These are phyloP conservation scores for Zapornia atra DNA, from an alignment of 2,113 vertebrate genomes.

Conservation along the genomic window DNA sequence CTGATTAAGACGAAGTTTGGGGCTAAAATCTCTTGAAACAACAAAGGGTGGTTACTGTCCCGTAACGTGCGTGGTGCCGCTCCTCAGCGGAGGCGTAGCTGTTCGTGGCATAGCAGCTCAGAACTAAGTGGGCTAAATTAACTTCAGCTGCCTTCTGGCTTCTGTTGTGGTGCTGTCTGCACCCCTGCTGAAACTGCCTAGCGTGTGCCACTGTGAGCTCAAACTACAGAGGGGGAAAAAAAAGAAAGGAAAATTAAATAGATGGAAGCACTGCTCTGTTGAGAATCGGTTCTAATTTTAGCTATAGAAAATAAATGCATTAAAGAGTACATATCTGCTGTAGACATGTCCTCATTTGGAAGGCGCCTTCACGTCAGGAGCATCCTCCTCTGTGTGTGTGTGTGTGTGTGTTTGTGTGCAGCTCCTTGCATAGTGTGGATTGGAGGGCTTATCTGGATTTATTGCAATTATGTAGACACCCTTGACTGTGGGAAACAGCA, in stretches of 20 bases:
- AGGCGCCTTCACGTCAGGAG: not conserved
- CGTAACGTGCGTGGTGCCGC: fast-evolving
- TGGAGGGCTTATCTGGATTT: not conserved
- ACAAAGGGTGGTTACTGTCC: not conserved
- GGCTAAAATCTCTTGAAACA: not conserved
- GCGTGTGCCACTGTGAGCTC: not conserved
- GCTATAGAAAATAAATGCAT: not conserved
- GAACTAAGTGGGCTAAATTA: not conserved
- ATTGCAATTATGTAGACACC: not conserved
- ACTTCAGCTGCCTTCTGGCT: not conserved
- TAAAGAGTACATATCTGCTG: not conserved
- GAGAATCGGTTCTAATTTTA: not conserved
- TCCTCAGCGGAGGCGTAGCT: not conserved
- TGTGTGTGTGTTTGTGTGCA: not conserved
- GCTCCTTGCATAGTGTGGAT: not conserved
- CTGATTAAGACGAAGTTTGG: not conserved
- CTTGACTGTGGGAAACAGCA: not conserved
- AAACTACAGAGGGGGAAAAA: not conserved
- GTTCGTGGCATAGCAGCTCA: not conserved
- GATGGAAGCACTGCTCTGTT: not conserved
- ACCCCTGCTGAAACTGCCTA: not conserved
- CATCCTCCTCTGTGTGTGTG: not conserved
- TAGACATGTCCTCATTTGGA: not conserved
- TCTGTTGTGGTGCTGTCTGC: not conserved
- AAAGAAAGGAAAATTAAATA: not conserved